Conservation (phyloP, 2,888 invertebrate species). For the Pyrocoelia pectoralis region DNA sequence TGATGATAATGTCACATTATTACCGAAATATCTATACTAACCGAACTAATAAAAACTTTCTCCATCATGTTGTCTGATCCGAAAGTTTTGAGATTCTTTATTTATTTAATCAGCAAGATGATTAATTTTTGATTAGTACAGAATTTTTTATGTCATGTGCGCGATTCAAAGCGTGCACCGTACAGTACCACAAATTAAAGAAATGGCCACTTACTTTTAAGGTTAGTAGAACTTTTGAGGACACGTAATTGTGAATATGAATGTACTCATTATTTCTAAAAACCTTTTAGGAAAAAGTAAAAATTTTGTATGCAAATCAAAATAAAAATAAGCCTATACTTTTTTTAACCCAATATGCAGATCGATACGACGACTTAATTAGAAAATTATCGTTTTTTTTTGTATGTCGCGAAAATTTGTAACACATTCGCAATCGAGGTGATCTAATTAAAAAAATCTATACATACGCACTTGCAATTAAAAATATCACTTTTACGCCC, state of each 20-base stretch:
- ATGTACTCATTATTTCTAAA: conserved; percentile 22
- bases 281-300: neutral
- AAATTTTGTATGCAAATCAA: neutral
- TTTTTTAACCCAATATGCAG: conserved; percentile 10
- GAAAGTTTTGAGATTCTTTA: conserved; percentile 9
- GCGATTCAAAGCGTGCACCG: neutral
- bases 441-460: neutral
- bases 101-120: neutral
- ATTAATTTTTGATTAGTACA: conserved; percentile 1
- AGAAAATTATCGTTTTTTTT: conserved; percentile 3
- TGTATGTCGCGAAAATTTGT: conserved; percentile 11
- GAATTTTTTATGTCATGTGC: neutral
- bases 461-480: neutral
- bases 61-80: conserved; percentile 32
- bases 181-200: conserved; percentile 9
- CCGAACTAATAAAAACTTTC: conserved; percentile 40
- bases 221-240: conserved; percentile 36
- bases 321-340: neutral
- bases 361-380: neutral
- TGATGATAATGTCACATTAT: neutral
- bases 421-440: conserved; percentile 3
- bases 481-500: neutral
- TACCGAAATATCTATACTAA: neutral
- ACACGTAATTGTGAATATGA: conserved; percentile 35
- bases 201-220: conserved; percentile 28